Evolutionary conservation across 2,888 invertebrate genomes (phyloP).

Genomic region (Alloplasta piceator): DNA sequence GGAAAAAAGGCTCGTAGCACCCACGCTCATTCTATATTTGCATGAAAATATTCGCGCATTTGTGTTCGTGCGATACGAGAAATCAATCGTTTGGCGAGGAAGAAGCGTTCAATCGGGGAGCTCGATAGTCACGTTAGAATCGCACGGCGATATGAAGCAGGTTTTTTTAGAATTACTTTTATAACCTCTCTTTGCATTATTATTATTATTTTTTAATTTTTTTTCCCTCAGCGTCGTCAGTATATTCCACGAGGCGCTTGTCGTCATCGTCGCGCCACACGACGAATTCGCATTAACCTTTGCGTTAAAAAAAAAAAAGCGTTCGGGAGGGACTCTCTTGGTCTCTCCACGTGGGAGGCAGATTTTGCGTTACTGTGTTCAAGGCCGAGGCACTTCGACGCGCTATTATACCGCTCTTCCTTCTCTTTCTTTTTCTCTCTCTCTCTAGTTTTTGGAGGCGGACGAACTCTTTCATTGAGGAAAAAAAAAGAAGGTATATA

Average conservation of each 20-base stretch:
- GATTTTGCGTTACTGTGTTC: constrained; percentile 53
- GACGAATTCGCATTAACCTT: constrained; percentile 58
- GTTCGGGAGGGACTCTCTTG: constrained; percentile 35
- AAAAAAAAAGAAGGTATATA: background rate
- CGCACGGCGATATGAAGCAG: background rate
- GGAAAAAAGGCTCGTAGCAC: constrained; percentile 63
- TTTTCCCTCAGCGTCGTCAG: constrained; percentile 13
- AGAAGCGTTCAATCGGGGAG: constrained; percentile 27
- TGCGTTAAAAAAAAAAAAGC: constrained; percentile 43
- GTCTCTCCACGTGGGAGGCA: constrained; percentile 57
- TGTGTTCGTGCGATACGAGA: constrained; percentile 62
- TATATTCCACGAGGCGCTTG: constrained; percentile 31
- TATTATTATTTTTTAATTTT: constrained; percentile 13
- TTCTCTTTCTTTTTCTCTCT: background rate
- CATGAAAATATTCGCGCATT: no score
- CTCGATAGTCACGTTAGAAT: constrained; percentile 37
- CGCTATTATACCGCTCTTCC: constrained; percentile 7
- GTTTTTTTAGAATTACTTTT: constrained; percentile 10
- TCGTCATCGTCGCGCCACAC: constrained; percentile 39
- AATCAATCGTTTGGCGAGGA: constrained; percentile 57
- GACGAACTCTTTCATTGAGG: background rate
- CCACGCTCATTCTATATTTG: constrained; percentile 71
- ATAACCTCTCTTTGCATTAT: background rate
- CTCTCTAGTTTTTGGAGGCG: constrained; percentile 19
- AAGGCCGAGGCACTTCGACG: constrained; percentile 39